phyloP scores from a whole-genome alignment of 2,888 invertebrate species.

The Eupithecia dodoneata region DNA sequence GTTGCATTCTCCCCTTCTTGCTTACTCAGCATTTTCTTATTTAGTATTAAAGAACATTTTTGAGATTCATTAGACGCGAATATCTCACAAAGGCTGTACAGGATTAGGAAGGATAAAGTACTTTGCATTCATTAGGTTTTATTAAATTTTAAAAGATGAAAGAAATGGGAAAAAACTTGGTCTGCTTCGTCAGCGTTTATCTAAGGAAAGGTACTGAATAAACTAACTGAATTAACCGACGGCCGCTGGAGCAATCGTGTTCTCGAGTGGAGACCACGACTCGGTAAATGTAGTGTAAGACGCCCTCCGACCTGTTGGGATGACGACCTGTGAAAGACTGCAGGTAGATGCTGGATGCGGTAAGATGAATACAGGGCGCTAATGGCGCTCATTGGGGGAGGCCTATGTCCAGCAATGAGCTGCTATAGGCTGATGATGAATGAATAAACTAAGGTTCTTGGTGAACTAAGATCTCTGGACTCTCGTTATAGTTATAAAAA shows the following conservation, averaged over 20 bases:
- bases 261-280: no score
- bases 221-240: not conserved
- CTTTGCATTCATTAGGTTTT: slow-evolving; percentile 34
- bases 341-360: no score
- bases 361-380: no score
- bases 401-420: no score
- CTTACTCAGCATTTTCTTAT: slow-evolving; percentile 30
- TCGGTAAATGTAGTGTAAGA: no score
- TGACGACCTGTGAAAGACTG: no score
- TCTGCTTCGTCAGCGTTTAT: slow-evolving; percentile 2
- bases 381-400: no score
- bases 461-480: not conserved
- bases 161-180: slow-evolving; percentile 12
- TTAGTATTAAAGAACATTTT: slow-evolving; percentile 34
- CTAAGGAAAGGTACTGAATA: not conserved
- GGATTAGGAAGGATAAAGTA: slow-evolving; percentile 30
- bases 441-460: not conserved
- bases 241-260: no score
- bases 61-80: slow-evolving; percentile 39
- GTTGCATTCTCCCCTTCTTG: slow-evolving; percentile 13
- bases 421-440: no score
- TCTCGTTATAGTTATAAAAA: not conserved
- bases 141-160: slow-evolving; percentile 23
- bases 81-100: slow-evolving; percentile 25
- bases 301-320: no score